Conservation (phyloP, 1,140 invertebrate species). For the Paramacrobiotus metropolitanus region DNA sequence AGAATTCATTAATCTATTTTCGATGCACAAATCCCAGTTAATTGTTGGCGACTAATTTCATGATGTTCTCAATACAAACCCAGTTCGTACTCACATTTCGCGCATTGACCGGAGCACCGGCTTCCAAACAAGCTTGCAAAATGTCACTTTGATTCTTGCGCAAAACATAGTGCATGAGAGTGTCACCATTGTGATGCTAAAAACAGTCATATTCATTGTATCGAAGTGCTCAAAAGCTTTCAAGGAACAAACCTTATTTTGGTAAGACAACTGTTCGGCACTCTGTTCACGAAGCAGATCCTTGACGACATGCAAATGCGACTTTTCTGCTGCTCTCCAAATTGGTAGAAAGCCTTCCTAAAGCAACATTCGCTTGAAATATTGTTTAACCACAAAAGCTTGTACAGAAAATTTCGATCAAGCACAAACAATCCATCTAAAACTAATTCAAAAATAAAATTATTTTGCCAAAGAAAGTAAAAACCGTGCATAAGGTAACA, state of each 20-base stretch:
- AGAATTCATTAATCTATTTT: no score
- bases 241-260: constrained; percentile 3
- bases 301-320: not conserved
- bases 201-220: constrained; percentile 1
- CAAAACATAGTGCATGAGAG: constrained; percentile 69
- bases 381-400: not conserved
- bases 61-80: no score
- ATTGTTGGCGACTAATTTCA: no score
- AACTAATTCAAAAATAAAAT: no score
- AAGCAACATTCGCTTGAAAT: not conserved
- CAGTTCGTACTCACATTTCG: constrained; percentile 45
- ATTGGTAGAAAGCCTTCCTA: not conserved
- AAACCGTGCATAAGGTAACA: no score
- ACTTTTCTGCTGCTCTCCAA: constrained; percentile 1
- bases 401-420: not conserved
- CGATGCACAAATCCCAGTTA: no score
- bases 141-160: constrained; percentile 68
- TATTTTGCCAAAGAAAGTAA: no score
- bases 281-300: constrained; percentile 33
- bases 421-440: no score
- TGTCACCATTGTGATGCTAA: constrained; percentile 33
- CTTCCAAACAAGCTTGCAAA: constrained; percentile 66
- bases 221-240: not conserved
- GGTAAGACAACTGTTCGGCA: constrained; percentile 1
- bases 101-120: constrained; percentile 64